Evolutionary conservation across 1,140 invertebrate genomes (phyloP).

Genomic region (Diabrotica virgifera): DNA sequence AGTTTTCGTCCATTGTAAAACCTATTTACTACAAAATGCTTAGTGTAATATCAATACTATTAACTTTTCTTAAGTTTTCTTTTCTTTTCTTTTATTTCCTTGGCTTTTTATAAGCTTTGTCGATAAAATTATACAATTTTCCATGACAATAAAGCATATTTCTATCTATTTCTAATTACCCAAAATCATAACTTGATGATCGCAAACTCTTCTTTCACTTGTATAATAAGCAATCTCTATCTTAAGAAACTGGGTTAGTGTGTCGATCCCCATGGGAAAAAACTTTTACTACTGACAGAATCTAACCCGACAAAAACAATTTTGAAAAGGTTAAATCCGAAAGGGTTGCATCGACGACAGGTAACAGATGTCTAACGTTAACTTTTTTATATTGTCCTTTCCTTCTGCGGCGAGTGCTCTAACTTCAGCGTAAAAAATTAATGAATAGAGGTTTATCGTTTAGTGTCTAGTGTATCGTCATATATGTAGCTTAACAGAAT

Average conservation of each 20-base stretch:
- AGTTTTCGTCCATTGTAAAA: too few relatives aligned
- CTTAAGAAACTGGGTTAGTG: neutral
- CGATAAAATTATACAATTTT: too few relatives aligned
- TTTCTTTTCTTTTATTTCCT: too few relatives aligned
- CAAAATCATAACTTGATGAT: too few relatives aligned
- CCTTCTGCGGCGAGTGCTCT: neutral
- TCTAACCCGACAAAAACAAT: neutral
- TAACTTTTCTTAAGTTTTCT: too few relatives aligned
- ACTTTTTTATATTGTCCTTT: neutral
- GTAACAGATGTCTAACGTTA: constrained; percentile 2
- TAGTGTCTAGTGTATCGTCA: neutral
- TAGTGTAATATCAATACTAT: too few relatives aligned
- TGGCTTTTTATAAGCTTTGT: too few relatives aligned
- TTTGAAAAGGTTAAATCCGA: neutral
- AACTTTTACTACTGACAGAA: neutral
- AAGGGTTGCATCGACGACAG: neutral
- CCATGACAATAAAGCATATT: too few relatives aligned
- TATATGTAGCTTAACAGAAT: neutral
- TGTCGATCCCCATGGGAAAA: neutral
- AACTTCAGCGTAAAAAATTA: neutral
- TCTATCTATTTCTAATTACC: too few relatives aligned
- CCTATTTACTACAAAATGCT: too few relatives aligned
- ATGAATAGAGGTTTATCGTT: neutral
- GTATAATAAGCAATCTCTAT: neutral
- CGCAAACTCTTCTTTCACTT: too few relatives aligned